A percentile compares a stretch with the other conserved stretches of the same genome.
phyloP scores from a whole-genome alignment of 2,113 vertebrate species.

The Beaufortia kweichowensis region DNA sequence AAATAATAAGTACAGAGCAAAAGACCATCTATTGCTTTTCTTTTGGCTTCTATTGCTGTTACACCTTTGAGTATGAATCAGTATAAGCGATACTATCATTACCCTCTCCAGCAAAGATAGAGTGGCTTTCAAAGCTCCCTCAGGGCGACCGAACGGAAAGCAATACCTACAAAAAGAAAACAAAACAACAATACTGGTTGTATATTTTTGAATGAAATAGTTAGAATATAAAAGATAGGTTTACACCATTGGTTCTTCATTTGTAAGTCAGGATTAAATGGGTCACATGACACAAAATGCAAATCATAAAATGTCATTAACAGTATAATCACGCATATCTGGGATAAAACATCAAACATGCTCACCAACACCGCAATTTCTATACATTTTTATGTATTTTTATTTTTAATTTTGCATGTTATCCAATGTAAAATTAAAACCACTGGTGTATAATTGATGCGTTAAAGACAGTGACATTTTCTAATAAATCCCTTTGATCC shows the following conservation, averaged over 20 bases:
- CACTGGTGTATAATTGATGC: neutral
- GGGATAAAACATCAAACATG: too few species aligned
- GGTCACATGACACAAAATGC: too few species aligned
- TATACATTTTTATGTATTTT: too few species aligned
- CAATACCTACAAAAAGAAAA: constrained; percentile 83
- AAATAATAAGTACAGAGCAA: constrained; percentile 2
- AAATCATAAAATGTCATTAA: too few species aligned
- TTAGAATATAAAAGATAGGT: constrained; percentile 16
- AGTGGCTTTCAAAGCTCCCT: constrained; percentile 97
- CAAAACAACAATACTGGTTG: constrained; percentile 9
- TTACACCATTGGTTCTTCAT: neutral
- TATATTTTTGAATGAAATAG: constrained; percentile 12
- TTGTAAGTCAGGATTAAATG: too few species aligned
- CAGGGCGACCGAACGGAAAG: constrained; percentile 97
- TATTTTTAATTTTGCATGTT: too few species aligned
- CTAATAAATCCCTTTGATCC: neutral
- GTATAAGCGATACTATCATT: constrained; percentile 46
- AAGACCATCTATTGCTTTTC: constrained; percentile 24
- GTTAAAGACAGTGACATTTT: neutral
- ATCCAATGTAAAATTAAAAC: too few species aligned
- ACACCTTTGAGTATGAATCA: constrained; percentile 26
- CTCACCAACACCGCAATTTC: too few species aligned
- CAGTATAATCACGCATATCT: too few species aligned
- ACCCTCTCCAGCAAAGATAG: constrained; percentile 97
- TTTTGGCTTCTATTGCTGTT: constrained; percentile 16